Evolutionary conservation across 2,888 invertebrate genomes (phyloP), one percentile per base, ranked within the genome.

Genomic region (Azorinus chamasolen): DNA sequence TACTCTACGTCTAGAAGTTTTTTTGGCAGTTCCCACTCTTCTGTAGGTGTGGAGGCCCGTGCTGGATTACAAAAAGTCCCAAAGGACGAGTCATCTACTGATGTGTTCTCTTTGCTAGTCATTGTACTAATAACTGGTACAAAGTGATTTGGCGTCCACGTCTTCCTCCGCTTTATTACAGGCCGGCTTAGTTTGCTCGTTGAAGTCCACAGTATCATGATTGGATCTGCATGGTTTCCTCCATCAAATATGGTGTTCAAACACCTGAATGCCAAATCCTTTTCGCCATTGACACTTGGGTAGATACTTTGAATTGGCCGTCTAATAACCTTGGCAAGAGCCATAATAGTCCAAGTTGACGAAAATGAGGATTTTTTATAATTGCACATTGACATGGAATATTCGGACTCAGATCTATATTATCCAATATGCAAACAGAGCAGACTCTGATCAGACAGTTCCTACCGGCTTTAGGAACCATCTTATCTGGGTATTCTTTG

Each of bases 261-360:
- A 41, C 10, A 41, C 8, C 41, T 12, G 14, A 41, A 41, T 12
- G 41, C 41, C 8, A 41, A 16, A 41, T 41, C 41, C 41, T 41
- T 41, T 41, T 8, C 14, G 14, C 41, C 41, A 41, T 41, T 41
- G 8, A 12, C 41, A 12, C 10, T 16, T 41, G 41, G 41, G 14
- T 41, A 41, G 14, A 12, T 8, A 12, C 10, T 41, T 41, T 51
- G 4, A 18, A 20, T n/a, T 14, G 32, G 20, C 25, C 20, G 8
- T 24, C 14, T 3, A 10, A 12, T 1, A 55, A 25, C 18, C 24
- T 55, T n/a, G 48, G 18, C 48, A 22, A 22, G 22, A 16, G 46
- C 43, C 18, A 48, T 48, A 18, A 18, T 18, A 18, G 48, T 48
- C 48, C 48, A 48, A 12, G 18, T 48, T 48, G 48, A 48, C 18